Evolutionary conservation across 2,888 invertebrate species (phyloP), one percentile per base, ranked within the genome.

Genomic region (Drosophila yooni): DNA sequence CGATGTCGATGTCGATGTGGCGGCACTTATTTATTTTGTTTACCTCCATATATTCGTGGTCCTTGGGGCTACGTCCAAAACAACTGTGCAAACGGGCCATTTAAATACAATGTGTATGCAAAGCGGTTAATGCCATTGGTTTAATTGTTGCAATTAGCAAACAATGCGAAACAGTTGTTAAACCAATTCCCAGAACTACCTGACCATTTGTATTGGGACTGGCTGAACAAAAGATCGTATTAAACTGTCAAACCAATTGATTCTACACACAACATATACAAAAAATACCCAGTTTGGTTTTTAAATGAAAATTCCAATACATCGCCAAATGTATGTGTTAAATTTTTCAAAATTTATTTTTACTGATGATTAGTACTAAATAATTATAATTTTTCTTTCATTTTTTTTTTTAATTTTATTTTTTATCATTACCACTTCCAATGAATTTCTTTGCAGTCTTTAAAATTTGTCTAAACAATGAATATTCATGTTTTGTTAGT

Each of bases 371-470:
- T 79, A 86, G 81, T 90, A 90, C 88, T 91, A 91, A 88, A 87
- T 87, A 83, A 83, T 86, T 66, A 58, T 69, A 69, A 69, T 62
- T 79, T 83, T 56, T 27, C 61, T 79, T 83, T 53, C 67, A 54
- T 25, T 53, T 54, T 64, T 79, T 29, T 50, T 70, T 63, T 76
- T 76, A 78, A 38, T 71, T 63, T 76, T 77, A 75, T 71, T 38
- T 34, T 76, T 80, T 74, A 65, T 70, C 87, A 91, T 89, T 91
- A 90, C 90, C 92, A 92, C 89, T 90, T 82, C 90, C 85, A 92
- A 91, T 91, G 87, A 91, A 91, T 92, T 92, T 92, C 84, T 84
- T 92, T 91, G 92, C 92, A 92, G 92, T 92, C 92, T 92, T 92
- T 88, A 91, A 92, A 91, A 91, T 91, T 92, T 90, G 88, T 91